Percentiles rank a stretch among this genome's conserved stretches.
Conservation (phyloP, 2,888 invertebrate genomes). For the Proisotoma minuta region DNA sequence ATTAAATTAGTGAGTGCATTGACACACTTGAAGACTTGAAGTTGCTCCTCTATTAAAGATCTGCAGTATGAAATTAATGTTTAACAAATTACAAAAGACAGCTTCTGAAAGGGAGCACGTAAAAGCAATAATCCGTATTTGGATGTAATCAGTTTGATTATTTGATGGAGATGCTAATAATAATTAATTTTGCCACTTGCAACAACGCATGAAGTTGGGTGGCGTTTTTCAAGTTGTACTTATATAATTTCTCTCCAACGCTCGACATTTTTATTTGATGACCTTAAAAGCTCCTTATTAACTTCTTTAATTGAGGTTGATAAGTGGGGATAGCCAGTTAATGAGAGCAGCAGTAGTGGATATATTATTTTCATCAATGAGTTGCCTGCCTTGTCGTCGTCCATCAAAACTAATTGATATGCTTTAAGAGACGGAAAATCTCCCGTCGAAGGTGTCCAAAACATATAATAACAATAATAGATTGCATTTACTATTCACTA, state of each 20-base stretch:
- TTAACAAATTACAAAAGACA: not conserved
- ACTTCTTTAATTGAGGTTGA: slow-evolving; percentile 43
- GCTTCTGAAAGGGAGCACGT: not conserved
- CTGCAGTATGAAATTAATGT: not conserved
- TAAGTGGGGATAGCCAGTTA: slow-evolving; percentile 35
- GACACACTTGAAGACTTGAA: too few relatives aligned
- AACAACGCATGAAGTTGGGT: not conserved
- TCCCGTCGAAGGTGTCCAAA: too few relatives aligned
- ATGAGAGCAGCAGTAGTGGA: slow-evolving; percentile 32
- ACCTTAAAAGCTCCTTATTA: slow-evolving; percentile 38
- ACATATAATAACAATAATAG: too few relatives aligned
- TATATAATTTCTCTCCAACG: not conserved
- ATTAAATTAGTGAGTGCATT: not conserved
- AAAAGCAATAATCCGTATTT: slow-evolving; percentile 1
- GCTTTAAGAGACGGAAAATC: slow-evolving; percentile 10
- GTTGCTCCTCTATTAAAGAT: not conserved
- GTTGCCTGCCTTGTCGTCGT: slow-evolving; percentile 42
- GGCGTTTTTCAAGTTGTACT: slow-evolving; percentile 3
- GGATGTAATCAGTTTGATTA: not conserved
- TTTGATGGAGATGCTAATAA: not conserved
- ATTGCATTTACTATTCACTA: too few relatives aligned
- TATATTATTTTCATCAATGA: slow-evolving; percentile 21
- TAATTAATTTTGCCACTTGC: slow-evolving; percentile 1
- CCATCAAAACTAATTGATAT: slow-evolving; percentile 26
- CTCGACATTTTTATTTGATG: slow-evolving; percentile 10